These are phyloP conservation scores for Vimba vimba DNA, from an alignment of 2,113 vertebrate species.

Conservation along the genomic window DNA sequence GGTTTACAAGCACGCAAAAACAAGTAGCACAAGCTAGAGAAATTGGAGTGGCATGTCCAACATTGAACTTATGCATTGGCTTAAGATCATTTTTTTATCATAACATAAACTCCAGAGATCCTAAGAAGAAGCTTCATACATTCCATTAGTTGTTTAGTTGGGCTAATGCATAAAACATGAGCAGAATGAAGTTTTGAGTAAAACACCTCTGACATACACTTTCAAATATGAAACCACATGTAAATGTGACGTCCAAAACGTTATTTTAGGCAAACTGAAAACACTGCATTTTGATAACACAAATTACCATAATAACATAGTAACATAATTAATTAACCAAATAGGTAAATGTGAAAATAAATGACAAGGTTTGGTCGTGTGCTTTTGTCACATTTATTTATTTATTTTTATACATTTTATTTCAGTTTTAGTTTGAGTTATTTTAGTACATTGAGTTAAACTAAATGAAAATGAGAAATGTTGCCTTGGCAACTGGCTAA, in stretches of 20 bases:
- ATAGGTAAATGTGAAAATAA: not conserved
- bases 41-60: not conserved
- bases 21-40: not conserved
- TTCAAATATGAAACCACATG: not conserved
- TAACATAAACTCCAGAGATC: not conserved
- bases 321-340: not conserved
- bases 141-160: too few species aligned
- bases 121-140: not conserved
- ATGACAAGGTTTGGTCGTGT: not conserved
- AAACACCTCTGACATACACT: not conserved
- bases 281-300: not conserved
- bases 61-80: not conserved
- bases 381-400: too few species aligned
- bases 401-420: too few species aligned
- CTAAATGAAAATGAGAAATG: too few species aligned
- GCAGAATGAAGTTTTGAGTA: not conserved
- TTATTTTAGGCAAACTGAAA: not conserved
- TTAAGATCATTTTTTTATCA: too few species aligned
- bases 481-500: too few species aligned
- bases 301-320: not conserved
- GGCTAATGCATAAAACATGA: not conserved
- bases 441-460: too few species aligned
- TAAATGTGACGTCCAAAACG: not conserved
- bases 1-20: slow-evolving; percentile 35
- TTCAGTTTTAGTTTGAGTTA: too few species aligned